Conservation (phyloP, 2,888 invertebrate species). For the Nomada goodeniana region DNA sequence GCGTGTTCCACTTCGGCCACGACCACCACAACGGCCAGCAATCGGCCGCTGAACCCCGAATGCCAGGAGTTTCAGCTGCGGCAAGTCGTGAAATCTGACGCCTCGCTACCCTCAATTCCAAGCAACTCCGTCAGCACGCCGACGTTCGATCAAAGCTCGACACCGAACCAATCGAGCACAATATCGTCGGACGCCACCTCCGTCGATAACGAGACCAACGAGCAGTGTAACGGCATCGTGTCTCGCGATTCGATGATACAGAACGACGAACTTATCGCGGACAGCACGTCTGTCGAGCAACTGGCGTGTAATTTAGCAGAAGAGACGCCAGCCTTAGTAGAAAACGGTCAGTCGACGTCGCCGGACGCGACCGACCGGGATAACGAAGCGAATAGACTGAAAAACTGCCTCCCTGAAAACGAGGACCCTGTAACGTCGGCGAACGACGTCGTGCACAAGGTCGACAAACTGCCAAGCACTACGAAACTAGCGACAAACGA, state of each 20-base stretch:
- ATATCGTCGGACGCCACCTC: conserved; percentile 18
- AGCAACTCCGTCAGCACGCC: conserved; percentile 40
- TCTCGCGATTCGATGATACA: conserved; percentile 29
- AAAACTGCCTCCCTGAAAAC: conserved; percentile 30
- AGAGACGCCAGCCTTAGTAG: conserved; percentile 5
- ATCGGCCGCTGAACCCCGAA: conserved; percentile 80
- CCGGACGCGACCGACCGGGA: conserved; percentile 1
- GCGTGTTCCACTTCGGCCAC: conserved; percentile 51
- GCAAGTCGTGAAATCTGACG: conserved; percentile 29
- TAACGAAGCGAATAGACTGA: conserved; percentile 71
- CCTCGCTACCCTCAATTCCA: conserved; percentile 21
- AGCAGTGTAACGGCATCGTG: conserved; percentile 44
- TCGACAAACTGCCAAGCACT: conserved; percentile 25
- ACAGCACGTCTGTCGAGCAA: conserved; percentile 19
- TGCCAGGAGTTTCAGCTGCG: conserved; percentile 81
- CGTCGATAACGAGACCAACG: conserved; percentile 21
- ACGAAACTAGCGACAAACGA: conserved; percentile 34
- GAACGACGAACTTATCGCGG: conserved; percentile 2
- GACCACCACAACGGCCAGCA: conserved; percentile 58
- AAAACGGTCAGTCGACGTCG: conserved; percentile 22
- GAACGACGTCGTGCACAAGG: conserved; percentile 43
- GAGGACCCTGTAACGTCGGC: conserved; percentile 15
- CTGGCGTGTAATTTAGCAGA: conserved; percentile 9
- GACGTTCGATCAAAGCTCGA: conserved; percentile 26
- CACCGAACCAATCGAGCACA: conserved; percentile 18